phyloP scores from a whole-genome alignment of 1,140 invertebrate genomes.

The Scaptomyza graminum region DNA sequence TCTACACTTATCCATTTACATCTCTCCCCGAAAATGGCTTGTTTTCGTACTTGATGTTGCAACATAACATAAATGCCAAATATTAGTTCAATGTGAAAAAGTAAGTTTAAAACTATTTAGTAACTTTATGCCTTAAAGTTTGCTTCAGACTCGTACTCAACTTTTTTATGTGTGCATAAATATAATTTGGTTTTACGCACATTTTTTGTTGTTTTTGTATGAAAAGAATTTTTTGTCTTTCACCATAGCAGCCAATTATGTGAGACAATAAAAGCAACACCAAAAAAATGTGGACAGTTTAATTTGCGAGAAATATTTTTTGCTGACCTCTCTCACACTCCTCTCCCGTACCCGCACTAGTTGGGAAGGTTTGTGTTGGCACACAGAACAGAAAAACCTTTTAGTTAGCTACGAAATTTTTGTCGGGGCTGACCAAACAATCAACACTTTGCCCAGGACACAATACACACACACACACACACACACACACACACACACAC shows the following conservation, averaged over 20 bases:
- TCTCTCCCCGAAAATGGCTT: too few relatives aligned
- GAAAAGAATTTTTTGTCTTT: conserved; percentile 1
- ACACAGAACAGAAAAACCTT: too few relatives aligned
- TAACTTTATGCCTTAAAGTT: conserved; percentile 1
- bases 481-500: conserved; percentile 8
- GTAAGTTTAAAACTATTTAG: conserved; percentile 8
- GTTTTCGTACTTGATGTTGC: too few relatives aligned
- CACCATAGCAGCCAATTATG: conserved; percentile 37
- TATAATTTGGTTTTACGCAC: conserved; percentile 27
- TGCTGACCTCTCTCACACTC: not conserved
- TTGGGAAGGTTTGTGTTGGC: too few relatives aligned
- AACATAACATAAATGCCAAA: not conserved
- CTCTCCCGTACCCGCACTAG: not conserved
- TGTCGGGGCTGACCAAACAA: conserved; percentile 61
- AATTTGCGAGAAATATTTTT: conserved; percentile 51
- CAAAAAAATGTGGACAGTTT: conserved; percentile 47
- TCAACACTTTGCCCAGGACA: conserved; percentile 56
- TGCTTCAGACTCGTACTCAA: not conserved
- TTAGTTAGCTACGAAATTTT: conserved; percentile 55
- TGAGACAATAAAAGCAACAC: conserved; percentile 36
- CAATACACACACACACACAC: conserved; percentile 17
- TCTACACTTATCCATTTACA: too few relatives aligned
- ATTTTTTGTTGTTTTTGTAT: not conserved
- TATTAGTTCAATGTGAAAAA: not conserved
- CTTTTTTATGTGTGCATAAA: conserved; percentile 14